These are phyloP conservation scores for Chelon labrosus DNA, from an alignment of 2,797 vertebrate species.

Conservation along the genomic window DNA sequence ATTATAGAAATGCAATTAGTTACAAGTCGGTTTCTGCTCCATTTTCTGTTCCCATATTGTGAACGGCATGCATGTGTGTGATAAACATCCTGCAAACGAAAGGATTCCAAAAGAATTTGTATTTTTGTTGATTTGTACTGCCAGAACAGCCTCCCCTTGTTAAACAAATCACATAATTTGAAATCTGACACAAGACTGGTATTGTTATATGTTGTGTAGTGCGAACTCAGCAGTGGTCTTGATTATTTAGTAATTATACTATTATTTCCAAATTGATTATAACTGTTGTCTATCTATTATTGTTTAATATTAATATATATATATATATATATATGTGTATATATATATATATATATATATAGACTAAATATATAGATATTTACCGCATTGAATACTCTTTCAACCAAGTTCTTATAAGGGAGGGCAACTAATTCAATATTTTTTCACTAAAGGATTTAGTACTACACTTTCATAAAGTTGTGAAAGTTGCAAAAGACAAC, in stretches of 20 bases:
- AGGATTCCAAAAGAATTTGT: neutral
- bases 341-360: too few species aligned
- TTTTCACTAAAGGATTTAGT: neutral
- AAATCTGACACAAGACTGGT: neutral
- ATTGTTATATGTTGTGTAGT: neutral
- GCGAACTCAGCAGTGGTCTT: neutral
- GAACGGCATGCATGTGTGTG: neutral
- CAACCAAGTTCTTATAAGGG: neutral
- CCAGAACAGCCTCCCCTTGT: neutral
- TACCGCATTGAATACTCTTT: neutral
- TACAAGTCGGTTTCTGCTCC: neutral
- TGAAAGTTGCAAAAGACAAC: neutral
- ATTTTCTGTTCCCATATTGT: neutral
- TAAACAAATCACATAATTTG: neutral
- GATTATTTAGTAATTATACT: neutral
- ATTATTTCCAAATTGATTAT: neutral
- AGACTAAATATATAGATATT: too few species aligned
- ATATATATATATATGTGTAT: too few species aligned
- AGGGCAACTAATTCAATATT: neutral
- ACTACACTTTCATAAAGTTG: neutral
- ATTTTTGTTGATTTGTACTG: neutral
- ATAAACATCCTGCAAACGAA: neutral
- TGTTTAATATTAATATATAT: too few species aligned
- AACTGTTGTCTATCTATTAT: too few species aligned
- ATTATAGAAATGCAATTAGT: neutral